Base-by-base conservation (phyloP, 92 coral and sea anemone genomes). In the Epizoanthus ramosus region DNA sequence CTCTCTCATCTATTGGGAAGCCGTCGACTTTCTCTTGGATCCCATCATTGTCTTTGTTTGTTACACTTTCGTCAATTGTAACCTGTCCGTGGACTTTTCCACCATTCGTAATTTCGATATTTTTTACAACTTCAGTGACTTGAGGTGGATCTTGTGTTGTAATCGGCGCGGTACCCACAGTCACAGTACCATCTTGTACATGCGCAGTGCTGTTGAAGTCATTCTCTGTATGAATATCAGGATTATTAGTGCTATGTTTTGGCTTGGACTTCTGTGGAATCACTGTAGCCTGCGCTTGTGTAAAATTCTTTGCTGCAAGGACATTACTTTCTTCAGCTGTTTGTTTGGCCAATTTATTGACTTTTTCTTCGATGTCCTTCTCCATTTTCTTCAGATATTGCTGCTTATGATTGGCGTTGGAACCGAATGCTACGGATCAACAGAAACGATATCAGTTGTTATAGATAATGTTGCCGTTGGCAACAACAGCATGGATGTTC, bases 291-390 rank as follows among this genome's bases (percentile, higher is more conserved):
- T 1, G 24, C 14, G 25, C 71, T 23, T 31, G 39, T 33, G 2
- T 3, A 2, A 15, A 17, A 23, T 57, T 47, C 18, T 12, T 19
- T 0, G 10, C 22, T 3, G 39, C 10, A 14, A 39, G 6, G 54
- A 23, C 57, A 14, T 74, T 80, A 9, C 23, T 69, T 77, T 52
- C 21, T 13, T n/a, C 57, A 12, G 45, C 8, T 10, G 66, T 41
- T 77, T 77, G 57, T 22, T 77, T 77, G 3, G 94, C 87, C 28
- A 93, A 80, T 1, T 69, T 66, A 57, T 84, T 83, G 15, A 93
- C 94, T 64, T 91, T 91, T 19, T 84, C 84, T 57, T 93, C 95
- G 66, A 93, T 91, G 70, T 91, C 98, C 64, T 88, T 88, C 57
- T 91, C 95, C 33, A 93, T 75, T 41, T 63, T 90, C 60, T 89